phyloP scores from a whole-genome alignment of 2,797 vertebrate genomes.

The Tiaroga cobitis region DNA sequence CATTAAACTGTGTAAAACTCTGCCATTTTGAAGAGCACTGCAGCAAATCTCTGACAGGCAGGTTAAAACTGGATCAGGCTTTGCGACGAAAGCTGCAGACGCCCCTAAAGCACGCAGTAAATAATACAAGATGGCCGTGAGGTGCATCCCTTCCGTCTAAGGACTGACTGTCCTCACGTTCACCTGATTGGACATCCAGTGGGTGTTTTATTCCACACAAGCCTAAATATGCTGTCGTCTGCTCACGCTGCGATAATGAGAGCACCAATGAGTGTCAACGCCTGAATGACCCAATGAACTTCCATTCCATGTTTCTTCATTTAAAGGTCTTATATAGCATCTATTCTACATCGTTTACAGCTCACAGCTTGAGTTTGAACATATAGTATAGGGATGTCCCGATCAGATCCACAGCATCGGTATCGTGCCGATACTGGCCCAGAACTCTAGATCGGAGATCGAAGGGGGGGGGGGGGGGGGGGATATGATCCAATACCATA shows the following conservation, averaged over 20 bases:
- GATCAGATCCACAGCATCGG: too few relatives aligned
- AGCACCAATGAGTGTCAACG: not conserved
- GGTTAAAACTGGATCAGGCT: slow-evolving; percentile 63
- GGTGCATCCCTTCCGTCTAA: slow-evolving; percentile 57
- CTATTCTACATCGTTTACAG: slow-evolving; percentile 28
- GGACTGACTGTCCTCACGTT: slow-evolving; percentile 55
- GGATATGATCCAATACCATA: too few relatives aligned
- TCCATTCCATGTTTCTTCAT: not conserved
- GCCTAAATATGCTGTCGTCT: slow-evolving; percentile 15
- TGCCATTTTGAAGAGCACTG: slow-evolving; percentile 53
- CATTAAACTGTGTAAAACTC: slow-evolving; percentile 49
- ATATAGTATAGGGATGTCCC: not conserved
- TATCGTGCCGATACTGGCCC: too few relatives aligned
- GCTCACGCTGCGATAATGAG: slow-evolving; percentile 9
- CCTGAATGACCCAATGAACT: slow-evolving; percentile 20
- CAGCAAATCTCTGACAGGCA: slow-evolving; percentile 68
- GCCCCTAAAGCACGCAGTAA: slow-evolving; percentile 60
- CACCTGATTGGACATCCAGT: slow-evolving; percentile 32
- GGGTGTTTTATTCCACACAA: slow-evolving; percentile 44
- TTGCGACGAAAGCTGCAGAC: slow-evolving; percentile 31
- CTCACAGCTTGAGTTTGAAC: slow-evolving; percentile 32
- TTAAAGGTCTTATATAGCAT: not conserved
- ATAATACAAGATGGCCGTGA: slow-evolving; percentile 66
- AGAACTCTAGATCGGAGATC: too few relatives aligned
- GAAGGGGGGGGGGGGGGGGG: too few relatives aligned